Evolutionary conservation across 1,140 invertebrate species (phyloP).

Genomic region (Hesperophylax magnus): DNA sequence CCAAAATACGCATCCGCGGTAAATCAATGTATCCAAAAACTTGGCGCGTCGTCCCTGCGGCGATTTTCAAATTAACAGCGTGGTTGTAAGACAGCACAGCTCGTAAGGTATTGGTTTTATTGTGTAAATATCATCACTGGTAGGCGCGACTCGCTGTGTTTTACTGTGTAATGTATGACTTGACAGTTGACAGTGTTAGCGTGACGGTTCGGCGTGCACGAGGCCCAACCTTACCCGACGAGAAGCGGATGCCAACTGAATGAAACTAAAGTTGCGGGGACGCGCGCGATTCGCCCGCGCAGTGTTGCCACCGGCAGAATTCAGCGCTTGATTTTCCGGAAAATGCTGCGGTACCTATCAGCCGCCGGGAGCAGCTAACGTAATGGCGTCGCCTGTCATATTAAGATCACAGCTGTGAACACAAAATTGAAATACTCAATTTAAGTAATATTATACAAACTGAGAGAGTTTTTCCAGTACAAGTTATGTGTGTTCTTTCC

Average conservation of each 20-base stretch:
- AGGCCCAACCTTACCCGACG: conserved; percentile 38
- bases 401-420: no score
- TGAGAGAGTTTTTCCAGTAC: no score
- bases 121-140: conserved; percentile 9
- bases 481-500: no score
- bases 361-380: not conserved
- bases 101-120: no score
- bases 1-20: conserved; percentile 1
- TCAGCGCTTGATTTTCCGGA: conserved; percentile 31
- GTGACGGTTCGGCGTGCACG: conserved; percentile 29
- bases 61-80: not conserved
- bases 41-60: no score
- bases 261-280: conserved; percentile 21
- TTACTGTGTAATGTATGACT: conserved; percentile 16
- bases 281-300: conserved; percentile 11
- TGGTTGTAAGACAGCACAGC: no score
- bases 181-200: conserved; percentile 28
- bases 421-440: no score
- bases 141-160: conserved; percentile 13
- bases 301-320: conserved; percentile 32
- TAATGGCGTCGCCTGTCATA: not conserved
- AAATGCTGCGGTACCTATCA: conserved; percentile 11
- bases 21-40: not conserved
- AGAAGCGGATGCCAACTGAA: conserved; percentile 44
- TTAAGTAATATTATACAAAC: no score